Evolutionary conservation across 1,140 invertebrate genomes (phyloP), one percentile per base, ranked within the genome.

Genomic region (Anoplophora glabripennis): DNA sequence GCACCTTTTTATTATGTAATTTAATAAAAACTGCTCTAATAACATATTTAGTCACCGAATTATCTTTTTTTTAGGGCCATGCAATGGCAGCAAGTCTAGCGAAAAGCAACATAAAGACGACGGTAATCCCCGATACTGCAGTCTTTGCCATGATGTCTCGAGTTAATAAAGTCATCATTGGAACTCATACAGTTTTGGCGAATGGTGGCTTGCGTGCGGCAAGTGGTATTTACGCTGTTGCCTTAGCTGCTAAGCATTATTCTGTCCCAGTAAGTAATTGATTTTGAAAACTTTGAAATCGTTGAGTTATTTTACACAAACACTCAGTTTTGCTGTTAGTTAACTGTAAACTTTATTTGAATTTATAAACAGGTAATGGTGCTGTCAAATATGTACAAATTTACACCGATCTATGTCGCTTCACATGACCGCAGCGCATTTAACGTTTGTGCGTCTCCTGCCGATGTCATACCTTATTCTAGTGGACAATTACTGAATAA

Each of bases 161-260:
- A 18, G 92, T 96, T 0, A 96, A 95, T 75, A 97, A 96, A 80
- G 93, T 98, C 35, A 93, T 97, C 44, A 87, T 97, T 69, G 90
- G 87, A 4, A 92, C 91, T 7, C 87, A 94, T 64, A 91, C 90
- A 3, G 89, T 96, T 1, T 85, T 96, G 80, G 93, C 93, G 2
- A 92, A 95, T 75, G 94, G 94, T 55, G 93, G 91, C 4, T 78
- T 94, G n/a, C 83, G 92, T 67, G 89, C 92, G 1, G 78, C 87
- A 0, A 87, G 87, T 64, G 93, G 94, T 17, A 83, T 84, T 10
- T 86, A 92, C 73, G 84, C 85, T 1, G 83, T 96, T 41, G 91
- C 92, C 1, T 77, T 92, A 49, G 92, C 93, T 17, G 94, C 94
- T 1, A 90, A 92, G 75, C 86, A 94, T 78, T 91, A 92, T 75